Base-by-base conservation (phyloP, 2,888 invertebrate species). In the Heliconius sara region DNA sequence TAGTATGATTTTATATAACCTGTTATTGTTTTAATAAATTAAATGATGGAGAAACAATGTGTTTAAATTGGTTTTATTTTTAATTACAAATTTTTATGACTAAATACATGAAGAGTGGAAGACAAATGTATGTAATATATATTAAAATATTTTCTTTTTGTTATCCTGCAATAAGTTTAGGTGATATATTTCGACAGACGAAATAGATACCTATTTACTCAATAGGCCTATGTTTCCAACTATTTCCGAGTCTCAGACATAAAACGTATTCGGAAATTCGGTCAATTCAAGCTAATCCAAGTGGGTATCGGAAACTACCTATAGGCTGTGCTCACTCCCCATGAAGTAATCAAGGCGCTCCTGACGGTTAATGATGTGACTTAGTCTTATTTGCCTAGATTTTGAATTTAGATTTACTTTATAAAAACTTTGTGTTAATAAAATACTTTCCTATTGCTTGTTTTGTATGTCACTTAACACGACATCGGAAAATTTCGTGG, bases 301-400 rank as follows among this genome's bases (percentile, higher is more conserved):
- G 25, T 63, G 25, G 63, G 25, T n/a, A 72, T 22, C 57, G 63
- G 39, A 60, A 43, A 74, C 39, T 43, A 39, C 43, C 63, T 60
- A 74, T 19, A 74, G 74, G 25, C 63, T 74, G 34, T 63, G 63
- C 63, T 63, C 39, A 25, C 34, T 67, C 19, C 67, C 71, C 25
- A 39, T 67, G 57, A 52, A 57, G 57, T 78, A 74, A 78, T 78
- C 78, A 78, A 74, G 73, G 34, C 77, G 47, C 57, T 67, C 6
- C 66, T 27, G 57, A 60, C 57, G 57, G 73, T 78, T 73, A 57
- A 63, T 63, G 60, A 25, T 43, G 63, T 74, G 39, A 65, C 9
- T 19, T 27, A 0, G 22, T n/a, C 67, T 39, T 39, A n/a, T 5
- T n/a, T 1, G 10, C 34, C 9, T 34, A 22, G 39, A 22, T 9